These are phyloP conservation scores for Aplochiton taeniatus DNA, from an alignment of 2,797 vertebrate genomes.

Conservation along the genomic window DNA sequence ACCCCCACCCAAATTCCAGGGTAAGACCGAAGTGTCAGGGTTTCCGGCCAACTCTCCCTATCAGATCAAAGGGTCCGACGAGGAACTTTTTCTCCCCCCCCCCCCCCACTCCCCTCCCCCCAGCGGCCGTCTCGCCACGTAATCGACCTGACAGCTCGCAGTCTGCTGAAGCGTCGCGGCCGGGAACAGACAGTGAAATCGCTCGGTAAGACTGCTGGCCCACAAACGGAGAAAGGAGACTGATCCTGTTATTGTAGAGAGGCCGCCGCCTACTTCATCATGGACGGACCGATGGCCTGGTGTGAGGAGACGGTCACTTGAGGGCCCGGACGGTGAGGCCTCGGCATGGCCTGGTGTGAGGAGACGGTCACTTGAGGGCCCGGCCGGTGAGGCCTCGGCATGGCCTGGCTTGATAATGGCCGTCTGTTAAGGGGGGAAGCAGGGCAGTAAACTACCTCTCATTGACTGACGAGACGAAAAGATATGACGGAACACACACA, in stretches of 20 bases:
- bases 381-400: neutral
- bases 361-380: constrained; percentile 24
- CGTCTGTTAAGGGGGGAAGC: constrained; percentile 71
- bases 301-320: constrained; percentile 33
- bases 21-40: constrained; percentile 21
- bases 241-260: constrained; percentile 41
- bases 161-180: constrained; percentile 40
- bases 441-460: constrained; percentile 70
- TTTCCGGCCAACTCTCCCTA: constrained; percentile 34
- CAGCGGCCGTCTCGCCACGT: neutral
- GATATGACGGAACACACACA: neutral
- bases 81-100: constrained; percentile 40
- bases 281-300: constrained; percentile 34
- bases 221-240: constrained; percentile 42
- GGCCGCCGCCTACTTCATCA: constrained; percentile 43
- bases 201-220: constrained; percentile 34
- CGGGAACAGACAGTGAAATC: constrained; percentile 29
- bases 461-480: constrained; percentile 57
- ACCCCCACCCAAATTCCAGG: neutral
- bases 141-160: constrained; percentile 43
- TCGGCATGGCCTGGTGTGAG: constrained; percentile 38
- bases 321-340: constrained; percentile 20
- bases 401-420: constrained; percentile 61
- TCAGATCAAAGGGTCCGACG: constrained; percentile 52
- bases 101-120: constrained; percentile 40